Conservation (phyloP, 2,113 vertebrate species). For the Urocitellus parryii region DNA sequence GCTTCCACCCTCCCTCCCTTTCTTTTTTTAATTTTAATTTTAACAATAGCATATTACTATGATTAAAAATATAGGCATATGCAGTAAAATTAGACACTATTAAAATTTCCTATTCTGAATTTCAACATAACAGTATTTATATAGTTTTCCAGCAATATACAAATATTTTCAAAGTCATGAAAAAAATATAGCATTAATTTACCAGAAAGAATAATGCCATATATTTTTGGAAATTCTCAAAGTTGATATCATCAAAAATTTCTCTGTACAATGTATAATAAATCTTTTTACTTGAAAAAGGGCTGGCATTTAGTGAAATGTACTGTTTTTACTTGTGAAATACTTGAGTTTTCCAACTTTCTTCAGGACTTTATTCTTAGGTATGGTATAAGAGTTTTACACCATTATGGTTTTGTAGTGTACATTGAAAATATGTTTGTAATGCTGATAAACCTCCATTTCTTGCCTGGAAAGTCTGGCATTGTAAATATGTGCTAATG, state of each 20-base stretch:
- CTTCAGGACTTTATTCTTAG: conserved; percentile 50
- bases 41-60: not conserved
- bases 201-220: not conserved
- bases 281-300: not conserved
- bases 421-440: conserved; percentile 7
- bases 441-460: not conserved
- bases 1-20: not conserved
- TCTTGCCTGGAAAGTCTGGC: not conserved
- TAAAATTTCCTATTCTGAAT: not conserved
- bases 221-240: conserved; percentile 12
- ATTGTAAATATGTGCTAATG: conserved; percentile 44
- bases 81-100: not conserved
- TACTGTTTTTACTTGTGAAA: not conserved
- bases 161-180: conserved; percentile 2
- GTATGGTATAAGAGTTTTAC: not conserved
- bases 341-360: not conserved
- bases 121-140: not conserved
- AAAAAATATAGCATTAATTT: not conserved
- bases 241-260: not conserved
- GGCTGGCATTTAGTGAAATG: not conserved
- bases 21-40: not conserved
- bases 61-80: not conserved
- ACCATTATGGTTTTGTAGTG: not conserved
- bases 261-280: not conserved
- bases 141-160: not conserved